These are phyloP conservation scores for Shinisaurus crocodilurus DNA, from an alignment of 2,113 vertebrate species.

Conservation along the genomic window DNA sequence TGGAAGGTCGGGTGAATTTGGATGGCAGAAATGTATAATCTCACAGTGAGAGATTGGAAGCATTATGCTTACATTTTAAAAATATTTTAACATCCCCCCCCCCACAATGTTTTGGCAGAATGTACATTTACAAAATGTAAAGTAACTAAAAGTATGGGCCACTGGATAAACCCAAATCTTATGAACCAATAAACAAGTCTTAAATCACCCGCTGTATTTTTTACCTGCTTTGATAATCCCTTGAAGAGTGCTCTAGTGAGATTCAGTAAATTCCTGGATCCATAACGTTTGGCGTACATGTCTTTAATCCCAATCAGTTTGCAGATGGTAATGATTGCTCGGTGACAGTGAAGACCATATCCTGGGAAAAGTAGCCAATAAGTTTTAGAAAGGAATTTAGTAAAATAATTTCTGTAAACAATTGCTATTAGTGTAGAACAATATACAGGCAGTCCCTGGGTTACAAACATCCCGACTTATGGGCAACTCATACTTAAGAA, in stretches of 20 bases:
- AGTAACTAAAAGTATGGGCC: background rate
- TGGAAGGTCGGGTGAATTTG: background rate
- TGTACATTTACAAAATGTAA: too few species aligned
- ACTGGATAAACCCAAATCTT: background rate
- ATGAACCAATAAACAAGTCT: accelerated
- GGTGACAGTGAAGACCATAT: conserved; percentile 92
- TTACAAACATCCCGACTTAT: too few species aligned
- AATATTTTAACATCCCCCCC: background rate
- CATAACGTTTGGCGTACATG: conserved; percentile 92
- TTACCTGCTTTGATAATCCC: conserved; percentile 87
- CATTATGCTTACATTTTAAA: background rate
- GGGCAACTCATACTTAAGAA: too few species aligned
- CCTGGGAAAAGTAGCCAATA: conserved; percentile 72
- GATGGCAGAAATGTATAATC: background rate
- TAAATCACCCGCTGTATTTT: background rate
- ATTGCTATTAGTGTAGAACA: background rate
- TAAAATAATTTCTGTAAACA: background rate
- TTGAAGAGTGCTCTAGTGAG: conserved; percentile 89
- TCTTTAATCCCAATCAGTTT: conserved; percentile 92
- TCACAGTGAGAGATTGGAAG: background rate
- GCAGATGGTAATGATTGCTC: conserved; percentile 93
- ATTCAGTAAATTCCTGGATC: conserved; percentile 89
- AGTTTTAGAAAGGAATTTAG: background rate
- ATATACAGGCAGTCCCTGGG: too few species aligned
- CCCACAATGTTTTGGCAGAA: background rate